Conservation (phyloP, 2,888 invertebrate genomes). For the Drosophila colorata region DNA sequence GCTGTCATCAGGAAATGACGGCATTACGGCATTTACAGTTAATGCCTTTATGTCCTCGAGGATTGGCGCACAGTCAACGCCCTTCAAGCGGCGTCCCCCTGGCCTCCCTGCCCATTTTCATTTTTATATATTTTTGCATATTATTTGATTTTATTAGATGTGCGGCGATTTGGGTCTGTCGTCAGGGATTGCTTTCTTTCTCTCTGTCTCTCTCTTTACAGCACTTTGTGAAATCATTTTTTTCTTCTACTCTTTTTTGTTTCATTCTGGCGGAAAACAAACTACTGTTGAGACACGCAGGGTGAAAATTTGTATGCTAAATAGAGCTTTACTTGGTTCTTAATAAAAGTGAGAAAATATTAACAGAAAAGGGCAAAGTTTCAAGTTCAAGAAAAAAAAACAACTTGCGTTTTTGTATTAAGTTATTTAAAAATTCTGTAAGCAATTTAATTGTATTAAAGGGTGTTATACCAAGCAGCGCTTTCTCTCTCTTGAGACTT, state of each 20-base stretch:
- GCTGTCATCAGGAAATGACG: conserved; percentile 77
- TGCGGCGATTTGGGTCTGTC: conserved; percentile 29
- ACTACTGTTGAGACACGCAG: conserved; percentile 33
- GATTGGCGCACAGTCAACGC: conserved; percentile 50
- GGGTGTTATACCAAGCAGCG: neutral
- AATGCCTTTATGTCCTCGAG: conserved; percentile 77
- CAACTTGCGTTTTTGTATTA: neutral
- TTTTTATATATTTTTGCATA: conserved; percentile 68
- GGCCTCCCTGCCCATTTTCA: conserved; percentile 29
- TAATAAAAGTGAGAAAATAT: conserved; percentile 12
- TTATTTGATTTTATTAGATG: conserved; percentile 72
- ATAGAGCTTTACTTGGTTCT: conserved; percentile 21
- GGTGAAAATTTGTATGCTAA: conserved; percentile 48
- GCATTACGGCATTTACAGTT: conserved; percentile 78
- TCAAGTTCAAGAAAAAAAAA: too few relatives aligned
- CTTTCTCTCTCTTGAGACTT: neutral
- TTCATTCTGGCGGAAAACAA: conserved; percentile 13
- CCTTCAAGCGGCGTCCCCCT: conserved; percentile 5
- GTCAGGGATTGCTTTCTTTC: conserved; percentile 1
- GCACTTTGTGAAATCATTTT: neutral
- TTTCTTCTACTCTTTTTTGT: neutral
- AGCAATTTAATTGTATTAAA: neutral
- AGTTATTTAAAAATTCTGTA: neutral
- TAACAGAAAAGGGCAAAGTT: neutral
- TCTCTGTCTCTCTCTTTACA: neutral